Evolutionary conservation across 2,113 vertebrate species (phyloP).

Genomic region (Podocnemis expansa): DNA sequence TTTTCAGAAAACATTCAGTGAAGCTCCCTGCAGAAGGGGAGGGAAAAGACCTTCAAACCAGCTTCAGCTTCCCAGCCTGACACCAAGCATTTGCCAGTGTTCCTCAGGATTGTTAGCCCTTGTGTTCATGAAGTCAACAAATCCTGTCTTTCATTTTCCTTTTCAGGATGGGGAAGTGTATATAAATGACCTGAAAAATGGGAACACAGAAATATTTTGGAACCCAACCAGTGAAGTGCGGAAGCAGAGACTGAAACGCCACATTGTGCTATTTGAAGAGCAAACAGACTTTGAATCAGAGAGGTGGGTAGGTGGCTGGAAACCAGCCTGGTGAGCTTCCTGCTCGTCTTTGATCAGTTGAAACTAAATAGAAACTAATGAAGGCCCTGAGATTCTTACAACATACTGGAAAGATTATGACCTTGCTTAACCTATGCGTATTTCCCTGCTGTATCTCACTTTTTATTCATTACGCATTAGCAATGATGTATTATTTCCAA

Average conservation of each 20-base stretch:
- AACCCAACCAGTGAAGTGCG: conserved; percentile 86
- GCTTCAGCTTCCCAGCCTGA: background rate
- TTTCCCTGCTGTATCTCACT: background rate
- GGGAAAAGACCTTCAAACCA: background rate
- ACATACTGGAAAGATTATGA: background rate
- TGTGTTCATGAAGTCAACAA: background rate
- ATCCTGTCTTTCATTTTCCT: background rate
- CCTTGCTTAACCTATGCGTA: background rate
- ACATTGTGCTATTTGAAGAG: conserved; percentile 87
- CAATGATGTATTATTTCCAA: background rate
- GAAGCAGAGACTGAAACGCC: conserved; percentile 85
- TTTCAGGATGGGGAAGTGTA: conserved; percentile 92
- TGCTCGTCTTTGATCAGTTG: rapidly evolving
- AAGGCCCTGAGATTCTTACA: background rate
- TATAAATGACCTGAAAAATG: conserved; percentile 82
- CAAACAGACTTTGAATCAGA: conserved; percentile 93
- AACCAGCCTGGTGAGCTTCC: background rate
- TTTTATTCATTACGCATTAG: background rate
- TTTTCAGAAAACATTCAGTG: background rate
- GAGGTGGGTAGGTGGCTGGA: conserved; percentile 76
- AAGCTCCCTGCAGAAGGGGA: background rate
- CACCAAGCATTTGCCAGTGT: background rate
- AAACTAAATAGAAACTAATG: background rate
- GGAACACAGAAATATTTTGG: conserved; percentile 86
- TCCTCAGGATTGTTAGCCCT: conserved; percentile 10